These are phyloP conservation scores for Hiodon alosoides DNA, from an alignment of 2,113 vertebrate genomes.

Conservation along the genomic window DNA sequence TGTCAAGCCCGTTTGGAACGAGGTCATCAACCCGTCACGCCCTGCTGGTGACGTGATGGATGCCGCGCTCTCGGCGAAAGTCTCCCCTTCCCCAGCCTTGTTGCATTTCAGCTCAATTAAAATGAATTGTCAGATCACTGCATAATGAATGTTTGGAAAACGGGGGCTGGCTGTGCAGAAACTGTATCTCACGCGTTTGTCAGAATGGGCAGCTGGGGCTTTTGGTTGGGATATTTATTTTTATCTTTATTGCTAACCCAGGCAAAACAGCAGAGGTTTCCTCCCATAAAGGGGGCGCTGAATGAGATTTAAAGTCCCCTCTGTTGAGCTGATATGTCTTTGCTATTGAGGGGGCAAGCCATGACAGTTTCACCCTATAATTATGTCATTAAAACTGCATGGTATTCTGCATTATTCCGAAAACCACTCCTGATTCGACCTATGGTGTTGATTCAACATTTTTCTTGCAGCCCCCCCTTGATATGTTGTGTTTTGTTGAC, in stretches of 20 bases:
- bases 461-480: too few relatives aligned
- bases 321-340: too few relatives aligned
- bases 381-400: too few relatives aligned
- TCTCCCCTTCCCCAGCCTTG: background rate
- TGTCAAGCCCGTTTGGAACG: background rate
- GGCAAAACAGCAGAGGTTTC: too few relatives aligned
- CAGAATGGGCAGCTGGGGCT: background rate
- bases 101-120: constrained; percentile 3
- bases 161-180: background rate
- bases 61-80: background rate
- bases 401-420: too few relatives aligned
- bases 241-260: background rate
- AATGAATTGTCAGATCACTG: constrained; percentile 5
- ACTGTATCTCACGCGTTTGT: background rate
- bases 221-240: background rate
- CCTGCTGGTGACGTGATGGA: background rate
- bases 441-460: too few relatives aligned
- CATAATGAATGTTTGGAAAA: constrained; percentile 11
- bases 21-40: background rate
- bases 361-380: too few relatives aligned
- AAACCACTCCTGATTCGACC: too few relatives aligned
- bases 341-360: too few relatives aligned
- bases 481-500: too few relatives aligned
- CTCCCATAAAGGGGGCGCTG: too few relatives aligned
- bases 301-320: too few relatives aligned